phyloP scores from a whole-genome alignment of 2,113 vertebrate species.

The Silurus asotus region DNA sequence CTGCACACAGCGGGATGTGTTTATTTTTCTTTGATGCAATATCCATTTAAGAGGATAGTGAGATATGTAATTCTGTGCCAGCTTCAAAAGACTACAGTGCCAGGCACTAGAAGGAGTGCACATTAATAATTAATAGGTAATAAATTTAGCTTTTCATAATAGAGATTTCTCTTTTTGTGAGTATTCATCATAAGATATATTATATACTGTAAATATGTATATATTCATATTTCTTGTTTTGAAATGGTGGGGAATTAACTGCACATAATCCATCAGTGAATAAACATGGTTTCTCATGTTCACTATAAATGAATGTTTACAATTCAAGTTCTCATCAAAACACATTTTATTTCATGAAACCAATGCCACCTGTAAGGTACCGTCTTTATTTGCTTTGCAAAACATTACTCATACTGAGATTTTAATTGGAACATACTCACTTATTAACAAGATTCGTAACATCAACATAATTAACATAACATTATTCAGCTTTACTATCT shows the following conservation, averaged over 20 bases:
- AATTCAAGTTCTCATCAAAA: neutral
- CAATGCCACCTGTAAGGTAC: neutral
- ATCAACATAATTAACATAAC: too few relatives aligned
- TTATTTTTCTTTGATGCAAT: conserved; percentile 20
- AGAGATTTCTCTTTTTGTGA: neutral
- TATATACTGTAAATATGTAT: neutral
- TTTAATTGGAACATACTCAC: neutral
- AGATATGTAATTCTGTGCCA: neutral
- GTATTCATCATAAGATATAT: neutral
- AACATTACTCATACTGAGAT: neutral
- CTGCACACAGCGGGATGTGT: conserved; percentile 18
- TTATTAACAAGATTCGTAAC: neutral
- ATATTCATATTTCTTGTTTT: neutral
- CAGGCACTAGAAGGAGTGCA: neutral
- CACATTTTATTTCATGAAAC: neutral
- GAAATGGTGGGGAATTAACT: neutral
- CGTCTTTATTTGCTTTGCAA: neutral
- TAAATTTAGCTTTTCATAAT: neutral
- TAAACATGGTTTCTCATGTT: neutral
- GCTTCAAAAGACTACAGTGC: neutral
- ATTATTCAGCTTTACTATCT: neutral
- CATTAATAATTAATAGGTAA: neutral
- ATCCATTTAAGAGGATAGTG: conserved; percentile 18
- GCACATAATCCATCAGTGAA: neutral
- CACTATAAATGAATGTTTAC: neutral